Conservation (phyloP, 2,113 vertebrate species). For the Todiramphus saurophagus region DNA sequence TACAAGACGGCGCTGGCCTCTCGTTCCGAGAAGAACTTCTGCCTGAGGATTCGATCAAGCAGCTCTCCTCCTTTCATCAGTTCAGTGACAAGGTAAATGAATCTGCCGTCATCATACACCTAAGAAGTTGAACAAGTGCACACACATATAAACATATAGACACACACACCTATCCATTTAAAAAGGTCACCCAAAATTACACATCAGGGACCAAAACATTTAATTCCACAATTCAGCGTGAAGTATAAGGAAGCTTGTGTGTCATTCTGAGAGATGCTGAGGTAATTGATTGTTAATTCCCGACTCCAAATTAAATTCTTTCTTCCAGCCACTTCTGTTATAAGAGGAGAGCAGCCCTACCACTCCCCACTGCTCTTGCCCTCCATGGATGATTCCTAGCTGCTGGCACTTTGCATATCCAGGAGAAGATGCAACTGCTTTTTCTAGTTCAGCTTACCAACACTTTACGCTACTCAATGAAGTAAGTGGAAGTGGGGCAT, state of each 20-base stretch:
- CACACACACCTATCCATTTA: background rate
- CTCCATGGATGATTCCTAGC: background rate
- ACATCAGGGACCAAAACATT: background rate
- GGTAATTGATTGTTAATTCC: background rate
- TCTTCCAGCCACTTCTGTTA: background rate
- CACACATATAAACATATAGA: background rate
- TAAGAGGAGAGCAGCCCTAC: background rate
- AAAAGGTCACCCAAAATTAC: background rate
- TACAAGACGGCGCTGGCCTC: constrained; percentile 93
- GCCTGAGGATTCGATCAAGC: constrained; percentile 91
- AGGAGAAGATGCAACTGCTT: background rate
- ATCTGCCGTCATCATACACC: constrained; percentile 95
- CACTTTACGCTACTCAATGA: background rate
- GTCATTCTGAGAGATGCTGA: background rate
- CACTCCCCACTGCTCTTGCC: background rate
- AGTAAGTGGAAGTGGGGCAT: background rate
- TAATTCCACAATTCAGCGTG: background rate
- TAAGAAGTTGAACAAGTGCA: constrained; percentile 46
- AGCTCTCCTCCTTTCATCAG: constrained; percentile 97
- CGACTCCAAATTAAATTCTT: background rate
- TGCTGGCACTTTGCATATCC: background rate
- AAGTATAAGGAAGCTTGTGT: background rate
- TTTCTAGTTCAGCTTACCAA: background rate
- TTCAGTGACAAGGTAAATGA: constrained; percentile 93
- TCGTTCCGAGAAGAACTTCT: constrained; percentile 95